Percentiles rank a stretch among this genome's conserved stretches.
phyloP scores from a whole-genome alignment of 2,888 invertebrate species.

The Micropterix aruncella region DNA sequence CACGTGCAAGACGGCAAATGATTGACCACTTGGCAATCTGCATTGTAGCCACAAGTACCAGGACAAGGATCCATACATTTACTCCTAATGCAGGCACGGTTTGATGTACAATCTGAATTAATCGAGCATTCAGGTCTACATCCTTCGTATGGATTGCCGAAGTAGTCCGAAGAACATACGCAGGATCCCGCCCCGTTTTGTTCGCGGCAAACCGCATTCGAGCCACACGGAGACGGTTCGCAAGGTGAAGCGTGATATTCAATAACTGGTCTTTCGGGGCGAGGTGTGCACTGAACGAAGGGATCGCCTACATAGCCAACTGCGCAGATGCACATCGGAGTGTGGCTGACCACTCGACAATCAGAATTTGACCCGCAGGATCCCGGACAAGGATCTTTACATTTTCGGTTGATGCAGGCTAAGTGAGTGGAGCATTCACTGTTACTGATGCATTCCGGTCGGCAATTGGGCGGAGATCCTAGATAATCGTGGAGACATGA shows the following conservation, averaged over 20 bases:
- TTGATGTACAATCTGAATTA: conserved; percentile 56
- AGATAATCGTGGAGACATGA: conserved; percentile 52
- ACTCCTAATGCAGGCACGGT: conserved; percentile 54
- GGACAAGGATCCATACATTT: conserved; percentile 67
- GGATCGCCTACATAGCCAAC: conserved; percentile 59
- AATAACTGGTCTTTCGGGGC: conserved; percentile 22
- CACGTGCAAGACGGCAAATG: conserved; percentile 59
- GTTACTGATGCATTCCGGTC: conserved; percentile 60
- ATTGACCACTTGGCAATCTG: conserved; percentile 58
- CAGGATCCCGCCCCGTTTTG: conserved; percentile 58
- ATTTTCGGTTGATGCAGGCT: conserved; percentile 60
- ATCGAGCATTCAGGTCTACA: conserved; percentile 59
- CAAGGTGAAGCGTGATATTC: conserved; percentile 40
- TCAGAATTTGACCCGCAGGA: conserved; percentile 56
- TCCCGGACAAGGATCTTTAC: conserved; percentile 57
- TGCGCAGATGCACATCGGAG: conserved; percentile 52
- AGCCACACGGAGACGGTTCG: conserved; percentile 56
- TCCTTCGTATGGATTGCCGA: conserved; percentile 64
- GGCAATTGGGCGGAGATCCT: conserved; percentile 56
- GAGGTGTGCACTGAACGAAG: conserved; percentile 43
- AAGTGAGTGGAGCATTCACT: conserved; percentile 52
- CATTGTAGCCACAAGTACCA: conserved; percentile 63
- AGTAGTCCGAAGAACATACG: conserved; percentile 50
- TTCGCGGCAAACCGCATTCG: conserved; percentile 56
- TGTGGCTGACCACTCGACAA: conserved; percentile 61